These are phyloP conservation scores for Brachyhypopomus occidentalis DNA, from an alignment of 2,113 vertebrate species.

Conservation along the genomic window DNA sequence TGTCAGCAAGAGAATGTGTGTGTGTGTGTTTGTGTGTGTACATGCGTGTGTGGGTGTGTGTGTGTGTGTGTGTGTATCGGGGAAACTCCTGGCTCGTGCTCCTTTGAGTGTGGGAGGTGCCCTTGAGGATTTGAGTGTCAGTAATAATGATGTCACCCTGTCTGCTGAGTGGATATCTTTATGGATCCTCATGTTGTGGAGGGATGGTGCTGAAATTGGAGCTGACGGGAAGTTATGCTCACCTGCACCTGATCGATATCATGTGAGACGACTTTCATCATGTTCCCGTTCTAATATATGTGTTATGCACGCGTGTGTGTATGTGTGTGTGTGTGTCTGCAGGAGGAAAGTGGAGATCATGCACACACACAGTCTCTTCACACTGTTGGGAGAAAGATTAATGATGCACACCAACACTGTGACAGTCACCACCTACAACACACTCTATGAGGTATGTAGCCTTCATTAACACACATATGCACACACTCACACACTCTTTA, in stretches of 20 bases:
- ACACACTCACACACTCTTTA: neutral
- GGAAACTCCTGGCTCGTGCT: too few relatives aligned
- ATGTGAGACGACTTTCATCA: neutral
- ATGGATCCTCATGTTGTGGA: conserved; percentile 36
- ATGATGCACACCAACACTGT: conserved; percentile 99
- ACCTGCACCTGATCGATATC: conserved; percentile 1
- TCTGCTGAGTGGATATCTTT: conserved; percentile 13
- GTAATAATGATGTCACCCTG: conserved; percentile 39
- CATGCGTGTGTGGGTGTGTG: conserved; percentile 1
- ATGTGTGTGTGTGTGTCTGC: conserved; percentile 38
- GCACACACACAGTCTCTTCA: conserved; percentile 99
- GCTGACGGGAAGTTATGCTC: conserved; percentile 5
- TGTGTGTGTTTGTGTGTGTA: too few relatives aligned
- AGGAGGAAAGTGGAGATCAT: conserved; percentile 99
- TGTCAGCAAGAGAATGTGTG: conserved; percentile 19
- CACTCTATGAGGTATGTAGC: conserved; percentile 90
- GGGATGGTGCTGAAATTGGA: neutral
- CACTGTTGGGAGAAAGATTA: conserved; percentile 92
- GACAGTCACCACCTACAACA: conserved; percentile 97
- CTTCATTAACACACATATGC: neutral
- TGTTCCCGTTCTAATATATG: neutral
- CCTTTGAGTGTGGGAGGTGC: neutral
- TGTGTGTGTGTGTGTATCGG: neutral
- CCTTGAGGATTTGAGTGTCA: conserved; percentile 40
- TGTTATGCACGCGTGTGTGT: conserved; percentile 5